Base-by-base conservation (phyloP, 2,888 invertebrate species). In the Rhagonycha fulva region DNA sequence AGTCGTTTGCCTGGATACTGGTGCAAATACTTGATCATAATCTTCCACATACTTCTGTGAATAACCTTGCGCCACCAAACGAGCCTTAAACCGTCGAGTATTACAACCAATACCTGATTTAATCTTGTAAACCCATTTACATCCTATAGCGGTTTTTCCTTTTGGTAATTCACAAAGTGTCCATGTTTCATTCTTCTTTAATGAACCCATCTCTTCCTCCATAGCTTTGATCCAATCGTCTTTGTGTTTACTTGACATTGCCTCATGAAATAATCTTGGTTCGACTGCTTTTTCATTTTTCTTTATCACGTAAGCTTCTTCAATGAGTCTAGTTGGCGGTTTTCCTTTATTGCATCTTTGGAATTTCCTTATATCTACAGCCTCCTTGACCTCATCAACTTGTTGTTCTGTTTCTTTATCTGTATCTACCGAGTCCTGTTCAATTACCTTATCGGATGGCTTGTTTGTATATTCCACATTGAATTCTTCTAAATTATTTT, bases 31-130 rank as follows among this genome's bases (percentile, higher is more conserved):
- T 74, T 84, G 80, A 19, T 75, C 62, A 76, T 80, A 84, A 76
- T 83, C 82, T 47, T 80, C 67, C 19, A 78, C 79, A 70, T 76
- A 69, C 63, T 80, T 79, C 72, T 82, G 83, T 9, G 75, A 78
- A 79, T 78, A 82, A n/a, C 82, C 82, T 75, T 79, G 76, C 14
- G 81, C 82, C 9, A 82, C 82, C 9, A 83, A 76, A 12, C 84
- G 72, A 10, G 82, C 83, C 68, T 82, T 84, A 67, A 80, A 80
- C 28, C 76, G 75, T 24, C 74, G 72, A n/a, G 82, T 70, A 14
- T 69, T 66, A 63, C n/a, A n/a, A n/a, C 80, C 81, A 73, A 78
- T 69, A 14, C 62, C 63, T 60, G 75, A 69, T 12, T 67, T 77
- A 81, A 9, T 14, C 71, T 19, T 19, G n/a, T 63, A 11, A 9